These are phyloP conservation scores for Acanthisitta chloris DNA, from an alignment of 2,113 vertebrate species.

Conservation along the genomic window DNA sequence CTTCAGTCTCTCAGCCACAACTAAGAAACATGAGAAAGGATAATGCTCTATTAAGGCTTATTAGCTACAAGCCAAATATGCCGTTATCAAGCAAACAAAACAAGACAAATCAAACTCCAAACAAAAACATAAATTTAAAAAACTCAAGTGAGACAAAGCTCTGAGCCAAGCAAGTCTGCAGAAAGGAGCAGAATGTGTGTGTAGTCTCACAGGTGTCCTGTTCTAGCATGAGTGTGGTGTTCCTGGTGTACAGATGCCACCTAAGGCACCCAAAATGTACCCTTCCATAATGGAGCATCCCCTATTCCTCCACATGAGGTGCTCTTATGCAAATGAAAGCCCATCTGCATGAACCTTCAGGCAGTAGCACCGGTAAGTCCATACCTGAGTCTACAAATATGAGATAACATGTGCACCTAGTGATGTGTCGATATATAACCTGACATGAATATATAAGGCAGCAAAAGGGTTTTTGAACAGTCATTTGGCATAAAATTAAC, in stretches of 20 bases:
- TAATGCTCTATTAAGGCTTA: background rate
- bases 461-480: background rate
- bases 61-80: background rate
- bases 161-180: background rate
- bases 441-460: background rate
- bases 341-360: background rate
- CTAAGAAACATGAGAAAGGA: background rate
- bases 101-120: background rate
- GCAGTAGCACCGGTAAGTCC: background rate
- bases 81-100: background rate
- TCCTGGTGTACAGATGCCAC: background rate
- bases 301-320: background rate
- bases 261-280: background rate
- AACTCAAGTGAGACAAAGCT: background rate
- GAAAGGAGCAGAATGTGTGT: background rate
- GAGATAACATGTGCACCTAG: fast-evolving
- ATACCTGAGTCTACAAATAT: background rate
- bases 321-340: background rate
- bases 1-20: background rate
- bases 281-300: background rate
- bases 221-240: background rate
- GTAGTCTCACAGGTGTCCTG: no score
- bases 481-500: background rate
- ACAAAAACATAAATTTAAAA: background rate
- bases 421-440: background rate